phyloP scores from a whole-genome alignment of 2,797 vertebrate species.

The Urosaurus nigricauda region DNA sequence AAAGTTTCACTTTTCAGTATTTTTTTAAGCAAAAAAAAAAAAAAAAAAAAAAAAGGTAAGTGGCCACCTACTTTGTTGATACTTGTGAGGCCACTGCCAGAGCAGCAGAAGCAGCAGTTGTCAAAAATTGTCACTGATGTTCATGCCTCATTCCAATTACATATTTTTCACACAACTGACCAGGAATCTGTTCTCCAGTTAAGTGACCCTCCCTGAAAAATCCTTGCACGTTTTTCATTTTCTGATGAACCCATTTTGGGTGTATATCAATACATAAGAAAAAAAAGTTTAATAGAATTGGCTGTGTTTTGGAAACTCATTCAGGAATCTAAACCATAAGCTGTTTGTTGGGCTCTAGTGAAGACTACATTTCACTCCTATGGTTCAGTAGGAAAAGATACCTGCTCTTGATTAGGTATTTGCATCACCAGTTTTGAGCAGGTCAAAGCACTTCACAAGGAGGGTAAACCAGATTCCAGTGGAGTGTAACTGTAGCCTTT shows the following conservation, averaged over 20 bases:
- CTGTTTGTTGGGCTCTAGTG: too few relatives aligned
- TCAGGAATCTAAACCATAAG: conserved; percentile 25
- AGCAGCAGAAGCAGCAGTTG: conserved; percentile 42
- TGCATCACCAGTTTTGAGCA: not conserved
- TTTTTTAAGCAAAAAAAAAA: conserved; percentile 45
- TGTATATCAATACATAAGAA: not conserved
- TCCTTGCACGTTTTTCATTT: conserved; percentile 2
- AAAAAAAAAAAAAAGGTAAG: not conserved
- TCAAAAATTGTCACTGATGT: conserved; percentile 16
- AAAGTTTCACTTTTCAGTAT: conserved; percentile 72
- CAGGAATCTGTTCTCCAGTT: conserved; percentile 25
- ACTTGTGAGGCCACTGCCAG: conserved; percentile 56
- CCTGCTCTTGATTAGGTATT: conserved; percentile 1
- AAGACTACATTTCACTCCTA: not conserved
- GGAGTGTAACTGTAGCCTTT: not conserved
- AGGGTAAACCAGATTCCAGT: not conserved
- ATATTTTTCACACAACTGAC: conserved; percentile 18
- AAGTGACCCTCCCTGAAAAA: not conserved
- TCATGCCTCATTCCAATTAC: conserved; percentile 20
- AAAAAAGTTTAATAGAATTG: not conserved
- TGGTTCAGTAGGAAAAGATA: not conserved
- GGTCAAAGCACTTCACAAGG: not conserved
- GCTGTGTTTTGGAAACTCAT: conserved; percentile 24
- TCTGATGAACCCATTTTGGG: not conserved
- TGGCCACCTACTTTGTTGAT: conserved; percentile 67